Evolutionary conservation across 2,113 vertebrate species (phyloP).

Genomic region (Megatriorchis doriae): DNA sequence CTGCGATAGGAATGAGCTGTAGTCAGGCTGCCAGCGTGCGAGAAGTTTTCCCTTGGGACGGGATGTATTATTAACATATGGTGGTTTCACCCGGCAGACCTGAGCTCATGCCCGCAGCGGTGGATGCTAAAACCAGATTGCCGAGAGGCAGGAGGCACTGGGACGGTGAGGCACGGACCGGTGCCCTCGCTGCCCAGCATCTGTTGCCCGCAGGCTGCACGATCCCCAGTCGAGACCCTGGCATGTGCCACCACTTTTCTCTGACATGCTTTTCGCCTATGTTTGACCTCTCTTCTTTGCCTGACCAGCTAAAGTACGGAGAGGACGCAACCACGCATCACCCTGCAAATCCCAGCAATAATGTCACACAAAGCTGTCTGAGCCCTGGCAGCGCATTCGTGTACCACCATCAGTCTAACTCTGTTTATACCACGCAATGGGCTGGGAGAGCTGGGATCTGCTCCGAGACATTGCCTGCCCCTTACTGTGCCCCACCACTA

Average conservation of each 20-base stretch:
- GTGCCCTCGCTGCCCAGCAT: accelerated
- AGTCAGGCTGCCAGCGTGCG: accelerated
- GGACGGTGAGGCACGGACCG: accelerated
- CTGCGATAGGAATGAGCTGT: background rate
- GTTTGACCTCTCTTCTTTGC: background rate
- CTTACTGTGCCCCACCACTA: background rate
- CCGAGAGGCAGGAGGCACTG: background rate
- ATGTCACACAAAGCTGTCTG: background rate
- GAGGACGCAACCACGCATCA: background rate
- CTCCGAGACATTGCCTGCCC: background rate
- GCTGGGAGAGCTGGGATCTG: background rate
- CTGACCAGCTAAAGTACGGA: background rate
- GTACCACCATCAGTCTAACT: background rate
- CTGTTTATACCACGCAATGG: background rate
- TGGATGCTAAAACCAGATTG: background rate
- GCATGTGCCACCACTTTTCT: background rate
- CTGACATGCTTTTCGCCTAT: background rate
- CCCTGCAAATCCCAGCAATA: background rate
- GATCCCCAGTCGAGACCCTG: accelerated
- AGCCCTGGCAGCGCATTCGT: accelerated
- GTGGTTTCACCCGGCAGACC: background rate
- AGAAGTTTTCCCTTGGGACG: background rate
- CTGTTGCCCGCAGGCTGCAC: accelerated
- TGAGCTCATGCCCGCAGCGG: accelerated
- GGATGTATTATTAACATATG: background rate